Evolutionary conservation across 2,888 invertebrate genomes (phyloP).

Genomic region (Mamestra brassicae): DNA sequence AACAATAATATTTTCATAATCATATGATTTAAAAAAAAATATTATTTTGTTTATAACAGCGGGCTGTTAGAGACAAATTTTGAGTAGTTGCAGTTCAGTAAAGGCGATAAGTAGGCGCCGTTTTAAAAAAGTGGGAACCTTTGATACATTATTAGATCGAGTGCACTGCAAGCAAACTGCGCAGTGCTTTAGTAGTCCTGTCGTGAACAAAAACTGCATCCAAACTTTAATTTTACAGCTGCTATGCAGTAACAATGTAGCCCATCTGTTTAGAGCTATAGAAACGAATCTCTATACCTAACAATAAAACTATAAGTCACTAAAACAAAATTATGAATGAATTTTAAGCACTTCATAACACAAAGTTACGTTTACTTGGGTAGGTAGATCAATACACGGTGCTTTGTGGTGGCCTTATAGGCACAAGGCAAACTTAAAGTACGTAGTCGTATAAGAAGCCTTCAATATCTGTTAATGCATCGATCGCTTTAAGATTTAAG

Average conservation of each 20-base stretch:
- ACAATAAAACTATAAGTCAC: background rate
- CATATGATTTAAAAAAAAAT: no score
- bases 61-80: background rate
- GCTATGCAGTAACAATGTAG: background rate
- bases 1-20: no score
- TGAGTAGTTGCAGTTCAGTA: background rate
- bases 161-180: no score
- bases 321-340: background rate
- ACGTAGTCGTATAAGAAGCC: background rate
- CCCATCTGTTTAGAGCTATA: background rate
- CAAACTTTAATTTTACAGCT: background rate
- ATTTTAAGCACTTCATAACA: background rate
- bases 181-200: no score
- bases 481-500: background rate
- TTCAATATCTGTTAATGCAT: slow-evolving; percentile 4
- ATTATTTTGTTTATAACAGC: no score
- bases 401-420: background rate
- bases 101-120: background rate
- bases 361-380: background rate
- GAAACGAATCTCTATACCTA: background rate
- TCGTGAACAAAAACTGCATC: background rate
- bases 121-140: no score
- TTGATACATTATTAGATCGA: no score
- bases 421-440: background rate
- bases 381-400: background rate